Base-by-base conservation (phyloP, 2,888 invertebrate species). In the Hirtodrosophila duncani region DNA sequence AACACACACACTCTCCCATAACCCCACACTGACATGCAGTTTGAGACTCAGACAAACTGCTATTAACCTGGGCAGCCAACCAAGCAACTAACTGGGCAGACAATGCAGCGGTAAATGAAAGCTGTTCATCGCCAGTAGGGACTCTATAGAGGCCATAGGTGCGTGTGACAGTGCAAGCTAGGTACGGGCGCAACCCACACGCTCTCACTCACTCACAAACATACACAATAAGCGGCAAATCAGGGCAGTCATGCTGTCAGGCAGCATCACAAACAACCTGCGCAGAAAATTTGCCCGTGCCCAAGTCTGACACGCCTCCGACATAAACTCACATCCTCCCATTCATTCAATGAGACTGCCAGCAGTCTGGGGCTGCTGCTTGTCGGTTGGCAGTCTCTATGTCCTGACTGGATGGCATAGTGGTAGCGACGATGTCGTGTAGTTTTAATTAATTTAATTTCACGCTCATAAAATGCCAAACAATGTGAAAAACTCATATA, bases 391-490 rank as follows among this genome's bases (percentile, higher is more conserved):
- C 30, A 34, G 46, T 51, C 57, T 27, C 8, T 8, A 8, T 9
- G 3, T 2, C n/a, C n/a, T n/a, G n/a, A n/a, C n/a, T n/a, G n/a
- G 5, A 9, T 13, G 14, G 10, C 4, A 7, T 42, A 38, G 31
- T 18, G 34, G 43, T 44, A 48, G 30, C 49, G 37, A 52, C 42
- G 34, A 39, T 17, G 39, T 18, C 39, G 55, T 69, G 42, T 56
- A 69, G 67, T 59, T 72, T 77, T 72, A 77, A 80, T 80, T 77
- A 80, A 77, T 70, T 80, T 57, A 70, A 77, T 70, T 77, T 80
- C 42, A 64, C 56, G 63, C 80, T 65, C 44, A 71, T 69, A 60
- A 78, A 78, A 67, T 34, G 48, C 56, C 70, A 56, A 70, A 70
- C 71, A 78, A 71, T 74, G 53, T 44, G 50, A 52, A 56, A 49